These are phyloP conservation scores for Megastigmus dorsalis DNA, from an alignment of 2,888 invertebrate genomes.

Conservation along the genomic window DNA sequence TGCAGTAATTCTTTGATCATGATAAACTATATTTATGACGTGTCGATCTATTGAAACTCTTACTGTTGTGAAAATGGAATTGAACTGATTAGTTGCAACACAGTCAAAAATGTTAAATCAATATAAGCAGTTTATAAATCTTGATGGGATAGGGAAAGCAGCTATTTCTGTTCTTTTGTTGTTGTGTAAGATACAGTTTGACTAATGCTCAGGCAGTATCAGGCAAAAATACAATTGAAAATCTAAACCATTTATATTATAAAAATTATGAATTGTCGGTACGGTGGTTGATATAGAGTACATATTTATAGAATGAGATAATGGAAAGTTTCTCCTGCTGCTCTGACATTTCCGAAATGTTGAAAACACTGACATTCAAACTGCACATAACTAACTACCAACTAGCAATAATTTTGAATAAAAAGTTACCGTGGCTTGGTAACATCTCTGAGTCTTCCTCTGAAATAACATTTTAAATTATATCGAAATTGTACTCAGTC, in stretches of 20 bases:
- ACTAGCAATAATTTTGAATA: conserved; percentile 63
- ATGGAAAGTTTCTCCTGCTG: conserved; percentile 25
- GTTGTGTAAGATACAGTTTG: background rate
- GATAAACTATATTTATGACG: conserved; percentile 23
- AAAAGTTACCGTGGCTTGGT: conserved; percentile 73
- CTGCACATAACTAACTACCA: conserved; percentile 50
- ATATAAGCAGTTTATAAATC: conserved; percentile 1
- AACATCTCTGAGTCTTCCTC: conserved; percentile 74
- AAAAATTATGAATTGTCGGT: too few species aligned
- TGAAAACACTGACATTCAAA: conserved; percentile 50
- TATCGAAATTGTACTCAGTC: conserved; percentile 54
- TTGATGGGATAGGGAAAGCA: conserved; percentile 24
- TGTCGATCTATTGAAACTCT: background rate
- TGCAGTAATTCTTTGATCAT: background rate
- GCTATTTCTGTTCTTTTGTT: background rate
- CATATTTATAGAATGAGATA: background rate
- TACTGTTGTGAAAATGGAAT: conserved; percentile 13
- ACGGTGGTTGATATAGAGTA: conserved; percentile 1
- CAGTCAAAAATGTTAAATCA: conserved; percentile 36
- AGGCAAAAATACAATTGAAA: conserved; percentile 33
- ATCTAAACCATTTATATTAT: background rate
- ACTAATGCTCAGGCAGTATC: conserved; percentile 37
- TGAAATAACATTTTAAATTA: conserved; percentile 70
- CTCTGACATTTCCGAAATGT: conserved; percentile 41
- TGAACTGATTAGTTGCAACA: conserved; percentile 28